A percentile compares a stretch with the other conserved stretches of the same genome.
phyloP scores from a whole-genome alignment of 2,113 vertebrate genomes.

The Polyodon spathula region DNA sequence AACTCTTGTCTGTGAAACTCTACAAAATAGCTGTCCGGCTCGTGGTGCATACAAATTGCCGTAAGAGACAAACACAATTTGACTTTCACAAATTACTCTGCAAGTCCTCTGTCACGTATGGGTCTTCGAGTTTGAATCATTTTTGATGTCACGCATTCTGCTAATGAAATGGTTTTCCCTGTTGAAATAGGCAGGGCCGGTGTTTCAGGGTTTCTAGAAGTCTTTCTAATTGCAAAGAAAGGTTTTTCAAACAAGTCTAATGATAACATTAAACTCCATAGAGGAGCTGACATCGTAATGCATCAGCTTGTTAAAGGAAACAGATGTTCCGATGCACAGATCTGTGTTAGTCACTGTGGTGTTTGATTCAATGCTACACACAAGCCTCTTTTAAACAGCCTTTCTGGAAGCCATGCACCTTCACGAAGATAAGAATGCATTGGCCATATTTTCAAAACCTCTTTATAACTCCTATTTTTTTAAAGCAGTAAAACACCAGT shows the following conservation, averaged over 20 bases:
- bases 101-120: neutral
- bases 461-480: too few relatives aligned
- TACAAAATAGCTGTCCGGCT: neutral
- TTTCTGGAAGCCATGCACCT: too few relatives aligned
- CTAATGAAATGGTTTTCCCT: constrained; percentile 1
- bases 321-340: neutral
- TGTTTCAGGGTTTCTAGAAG: neutral
- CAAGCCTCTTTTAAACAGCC: neutral
- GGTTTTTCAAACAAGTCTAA: constrained; percentile 3
- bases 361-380: neutral
- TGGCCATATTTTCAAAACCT: too few relatives aligned
- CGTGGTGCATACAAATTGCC: constrained; percentile 4
- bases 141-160: neutral
- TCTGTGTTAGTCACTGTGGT: neutral
- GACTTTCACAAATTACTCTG: constrained; percentile 8
- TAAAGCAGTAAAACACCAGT: too few relatives aligned
- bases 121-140: neutral
- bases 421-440: too few relatives aligned
- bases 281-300: neutral
- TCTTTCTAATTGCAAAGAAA: constrained; percentile 6
- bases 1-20: constrained; percentile 4
- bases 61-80: neutral
- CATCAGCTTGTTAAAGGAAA: neutral
- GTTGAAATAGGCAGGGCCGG: neutral
- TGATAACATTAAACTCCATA: neutral